phyloP scores from a whole-genome alignment of 1,140 invertebrate genomes.

The Aphaenogaster ashmeadi region DNA sequence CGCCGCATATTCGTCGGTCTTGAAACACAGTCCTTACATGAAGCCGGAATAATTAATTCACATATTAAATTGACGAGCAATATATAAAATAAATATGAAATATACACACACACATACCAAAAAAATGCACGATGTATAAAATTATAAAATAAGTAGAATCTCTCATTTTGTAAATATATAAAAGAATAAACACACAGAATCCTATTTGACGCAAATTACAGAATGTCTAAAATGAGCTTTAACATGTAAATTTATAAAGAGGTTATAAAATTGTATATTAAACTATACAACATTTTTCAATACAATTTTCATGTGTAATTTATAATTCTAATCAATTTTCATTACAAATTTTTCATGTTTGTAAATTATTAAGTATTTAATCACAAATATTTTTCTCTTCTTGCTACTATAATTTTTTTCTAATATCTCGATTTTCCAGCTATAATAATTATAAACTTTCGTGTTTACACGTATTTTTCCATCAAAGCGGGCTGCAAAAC shows the following conservation, averaged over 20 bases:
- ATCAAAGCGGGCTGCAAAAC: background rate
- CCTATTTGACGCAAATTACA: background rate
- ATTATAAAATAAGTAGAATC: background rate
- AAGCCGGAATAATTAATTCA: too few relatives aligned
- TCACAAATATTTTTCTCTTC: background rate
- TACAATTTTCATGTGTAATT: slow-evolving; percentile 1
- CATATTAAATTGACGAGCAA: too few relatives aligned
- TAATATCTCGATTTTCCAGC: background rate
- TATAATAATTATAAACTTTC: background rate
- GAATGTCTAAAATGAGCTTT: background rate
- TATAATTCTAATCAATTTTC: background rate
- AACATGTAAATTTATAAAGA: background rate
- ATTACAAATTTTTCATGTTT: background rate
- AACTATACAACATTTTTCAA: background rate
- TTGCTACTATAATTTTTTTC: background rate
- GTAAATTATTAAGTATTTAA: background rate
- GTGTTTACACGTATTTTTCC: background rate
- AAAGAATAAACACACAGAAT: background rate
- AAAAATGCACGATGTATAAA: background rate
- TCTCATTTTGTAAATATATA: background rate
- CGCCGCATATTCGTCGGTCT: too few relatives aligned
- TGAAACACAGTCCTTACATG: too few relatives aligned
- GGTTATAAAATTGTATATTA: background rate
- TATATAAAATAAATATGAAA: background rate
- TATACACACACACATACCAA: background rate